Conservation (phyloP, 2,113 vertebrate genomes). For the Felis chaus region DNA sequence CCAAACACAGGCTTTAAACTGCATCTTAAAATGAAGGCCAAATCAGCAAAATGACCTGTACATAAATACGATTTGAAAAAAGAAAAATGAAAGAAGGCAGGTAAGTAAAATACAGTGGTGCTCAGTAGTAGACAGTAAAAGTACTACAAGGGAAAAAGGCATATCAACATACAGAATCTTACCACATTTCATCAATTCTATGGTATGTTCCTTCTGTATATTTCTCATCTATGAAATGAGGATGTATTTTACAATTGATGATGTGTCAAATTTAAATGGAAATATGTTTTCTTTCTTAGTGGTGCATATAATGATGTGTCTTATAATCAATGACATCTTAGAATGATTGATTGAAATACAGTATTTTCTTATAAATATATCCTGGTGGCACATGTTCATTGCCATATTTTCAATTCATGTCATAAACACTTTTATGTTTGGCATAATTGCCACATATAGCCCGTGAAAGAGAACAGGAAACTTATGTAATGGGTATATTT, state of each 20-base stretch:
- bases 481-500: neutral
- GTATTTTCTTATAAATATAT: neutral
- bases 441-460: slow-evolving; percentile 2
- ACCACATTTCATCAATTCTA: neutral
- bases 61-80: neutral
- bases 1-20: neutral
- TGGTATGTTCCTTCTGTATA: neutral
- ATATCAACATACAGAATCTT: neutral
- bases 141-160: neutral
- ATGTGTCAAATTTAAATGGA: slow-evolving; percentile 1
- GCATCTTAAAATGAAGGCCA: neutral
- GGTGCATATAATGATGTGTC: neutral
- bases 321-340: neutral
- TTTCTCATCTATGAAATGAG: neutral
- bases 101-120: neutral
- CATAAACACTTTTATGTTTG: slow-evolving; percentile 46
- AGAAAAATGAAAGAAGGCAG: neutral
- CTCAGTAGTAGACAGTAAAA: neutral
- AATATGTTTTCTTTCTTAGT: slow-evolving; percentile 33
- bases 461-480: slow-evolving; percentile 20
- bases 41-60: slow-evolving; percentile 14
- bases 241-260: neutral
- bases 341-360: neutral
- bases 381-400: neutral
- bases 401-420: slow-evolving; percentile 4